phyloP scores from a whole-genome alignment of 2,888 invertebrate species.

The Lutraria lutraria region DNA sequence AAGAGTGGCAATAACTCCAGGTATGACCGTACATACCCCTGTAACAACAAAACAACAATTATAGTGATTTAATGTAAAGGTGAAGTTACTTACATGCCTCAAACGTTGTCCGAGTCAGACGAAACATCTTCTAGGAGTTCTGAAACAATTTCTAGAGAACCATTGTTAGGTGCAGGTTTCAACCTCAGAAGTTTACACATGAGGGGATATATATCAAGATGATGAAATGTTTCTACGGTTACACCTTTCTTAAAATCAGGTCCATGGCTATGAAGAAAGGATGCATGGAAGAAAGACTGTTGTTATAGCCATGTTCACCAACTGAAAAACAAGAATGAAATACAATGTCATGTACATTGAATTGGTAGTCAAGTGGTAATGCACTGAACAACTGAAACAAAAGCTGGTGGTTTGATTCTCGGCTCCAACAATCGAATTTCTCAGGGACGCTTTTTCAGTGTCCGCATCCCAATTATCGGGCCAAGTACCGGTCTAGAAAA shows the following conservation, averaged over 20 bases:
- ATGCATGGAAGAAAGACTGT: slow-evolving; percentile 89
- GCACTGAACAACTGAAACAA: neutral
- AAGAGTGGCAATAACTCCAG: too few relatives aligned
- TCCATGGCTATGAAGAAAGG: slow-evolving; percentile 91
- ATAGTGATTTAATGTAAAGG: too few relatives aligned
- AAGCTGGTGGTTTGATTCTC: too few relatives aligned
- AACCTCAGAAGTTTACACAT: slow-evolving; percentile 84
- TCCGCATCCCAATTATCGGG: too few relatives aligned
- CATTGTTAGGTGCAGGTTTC: slow-evolving; percentile 83
- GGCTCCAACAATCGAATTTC: too few relatives aligned
- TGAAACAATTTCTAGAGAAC: slow-evolving; percentile 77
- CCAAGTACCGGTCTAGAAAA: too few relatives aligned
- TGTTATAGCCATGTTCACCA: slow-evolving; percentile 87
- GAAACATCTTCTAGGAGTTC: slow-evolving; percentile 66
- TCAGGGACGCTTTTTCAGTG: too few relatives aligned
- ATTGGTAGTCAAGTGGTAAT: too few relatives aligned
- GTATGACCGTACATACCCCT: too few relatives aligned
- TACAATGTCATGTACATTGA: neutral
- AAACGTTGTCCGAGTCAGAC: slow-evolving; percentile 71
- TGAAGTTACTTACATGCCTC: slow-evolving; percentile 75
- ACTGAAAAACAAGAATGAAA: slow-evolving; percentile 64
- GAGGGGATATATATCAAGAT: slow-evolving; percentile 85
- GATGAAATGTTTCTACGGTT: slow-evolving; percentile 80
- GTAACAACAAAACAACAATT: too few relatives aligned
- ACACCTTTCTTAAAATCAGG: slow-evolving; percentile 83